phyloP scores from a whole-genome alignment of 53 echinoderm and acorn worm genomes.

The Apostichopus leukothele region DNA sequence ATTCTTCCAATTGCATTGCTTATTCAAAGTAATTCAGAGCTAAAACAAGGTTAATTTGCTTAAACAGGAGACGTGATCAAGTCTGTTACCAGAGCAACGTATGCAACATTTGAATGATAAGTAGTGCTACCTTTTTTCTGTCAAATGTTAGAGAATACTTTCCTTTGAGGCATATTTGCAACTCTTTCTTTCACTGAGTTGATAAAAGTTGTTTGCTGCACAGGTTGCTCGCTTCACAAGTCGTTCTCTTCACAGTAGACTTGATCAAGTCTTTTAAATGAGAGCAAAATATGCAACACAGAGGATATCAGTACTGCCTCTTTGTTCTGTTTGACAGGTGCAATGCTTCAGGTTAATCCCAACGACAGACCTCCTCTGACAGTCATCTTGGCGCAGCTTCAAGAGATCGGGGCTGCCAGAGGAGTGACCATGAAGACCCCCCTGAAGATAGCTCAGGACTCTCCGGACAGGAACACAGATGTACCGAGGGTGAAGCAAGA shows the following conservation, averaged over 20 bases:
- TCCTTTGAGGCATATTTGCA: too few relatives aligned
- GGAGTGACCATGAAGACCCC: conserved; percentile 74
- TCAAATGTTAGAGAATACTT: too few relatives aligned
- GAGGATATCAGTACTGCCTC: background rate
- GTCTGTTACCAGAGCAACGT: too few relatives aligned
- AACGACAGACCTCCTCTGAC: conserved; percentile 70
- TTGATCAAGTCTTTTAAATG: too few relatives aligned
- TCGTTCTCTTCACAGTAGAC: background rate
- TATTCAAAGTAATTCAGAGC: too few relatives aligned
- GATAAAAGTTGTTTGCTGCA: background rate
- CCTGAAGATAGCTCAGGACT: conserved; percentile 52
- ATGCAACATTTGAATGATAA: too few relatives aligned
- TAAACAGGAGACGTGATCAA: too few relatives aligned
- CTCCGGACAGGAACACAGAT: background rate
- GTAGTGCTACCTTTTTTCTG: too few relatives aligned
- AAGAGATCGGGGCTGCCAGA: conserved; percentile 87
- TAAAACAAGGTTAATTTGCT: too few relatives aligned
- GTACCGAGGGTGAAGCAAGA: conserved; percentile 56
- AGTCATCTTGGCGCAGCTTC: conserved; percentile 74
- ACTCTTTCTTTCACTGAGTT: background rate
- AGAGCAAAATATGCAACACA: too few relatives aligned
- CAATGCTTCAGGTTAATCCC: conserved; percentile 90
- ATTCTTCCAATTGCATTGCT: too few relatives aligned
- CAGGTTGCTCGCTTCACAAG: background rate
- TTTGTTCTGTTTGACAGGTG: conserved; percentile 57